Base-by-base conservation (phyloP, 1,140 invertebrate genomes). In the Aethina tumida region DNA sequence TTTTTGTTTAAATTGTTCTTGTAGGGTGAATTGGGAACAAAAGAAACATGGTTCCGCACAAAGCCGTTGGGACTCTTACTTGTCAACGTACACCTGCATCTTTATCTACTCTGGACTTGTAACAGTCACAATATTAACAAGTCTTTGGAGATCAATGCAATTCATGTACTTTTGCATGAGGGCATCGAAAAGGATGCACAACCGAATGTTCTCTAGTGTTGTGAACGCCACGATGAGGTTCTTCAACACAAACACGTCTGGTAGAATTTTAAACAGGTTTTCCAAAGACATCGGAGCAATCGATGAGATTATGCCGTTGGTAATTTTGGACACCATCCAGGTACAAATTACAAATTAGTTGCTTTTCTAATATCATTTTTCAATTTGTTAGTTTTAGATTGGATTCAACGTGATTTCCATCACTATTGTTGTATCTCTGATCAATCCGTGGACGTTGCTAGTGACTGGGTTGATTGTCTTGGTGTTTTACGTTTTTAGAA, bases 91-190 rank as follows among this genome's bases (percentile, higher is more conserved):
- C 6, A 32, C 5, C 7, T 32, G 30, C 16, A 15, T 32, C 6
- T 19, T 63, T 56, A 50, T 60, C 7, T 70, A 71, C 39, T 49
- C 58, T 0, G 55, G 44, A 2, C 59, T 73, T 3, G 58, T 71
- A 3, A 5, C 55, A 0, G 44, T 53, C 0, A 51, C 70, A 16
- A 64, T 79, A 2, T 35, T 69, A 2, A 35, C 77, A 2, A 73
- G 77, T 2, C 46, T 81, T 6, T 45, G 70, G 0, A 59, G 84
- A 47, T 82, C 81, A 0, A 69, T 79, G 10, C 53, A 73, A 5
- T 87, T 86, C 56, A 88, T 86, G 51, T 58, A 68, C 8, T 65
- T 81, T 29, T 83, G 81, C 35, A 83, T 86, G 71, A 66, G 64
- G 32, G 76, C 83, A 2, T 37, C 39, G 2, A 24, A 31, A 10